Evolutionary conservation across 2,888 invertebrate species (phyloP), one percentile per base, ranked within the genome.

Genomic region (Palloptera scutellata): DNA sequence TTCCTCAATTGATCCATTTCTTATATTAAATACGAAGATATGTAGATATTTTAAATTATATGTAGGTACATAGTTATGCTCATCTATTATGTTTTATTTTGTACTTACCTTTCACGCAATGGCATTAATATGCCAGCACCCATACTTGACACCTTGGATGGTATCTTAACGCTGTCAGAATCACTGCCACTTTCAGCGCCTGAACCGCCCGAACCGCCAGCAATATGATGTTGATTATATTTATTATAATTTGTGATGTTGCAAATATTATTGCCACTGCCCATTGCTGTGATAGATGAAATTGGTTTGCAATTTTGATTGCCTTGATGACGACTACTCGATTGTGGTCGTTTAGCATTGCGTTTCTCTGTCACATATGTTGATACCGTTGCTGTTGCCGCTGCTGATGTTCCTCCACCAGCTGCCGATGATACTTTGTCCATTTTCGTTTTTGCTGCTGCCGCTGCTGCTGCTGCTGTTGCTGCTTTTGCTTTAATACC

Each of bases 121-220:
- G 86, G 86, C 74, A 84, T 77, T 59, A 81, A 74, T 65, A 81
- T 81, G 41, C 76, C 67, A 55, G 72, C 75, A 51, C 78, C 77
- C 77, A 81, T 74, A 80, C 81, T 80, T 66, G 86, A 78, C 66
- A 83, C 81, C 84, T 91, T 92, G 51, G 89, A 86, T 61, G 92
- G 91, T 73, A 91, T 91, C 75, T 89, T 86, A 58, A 89, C 84
- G 78, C 90, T 88, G 78, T 93, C 92, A 1, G 92, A 92, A 78
- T 93, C 92, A 13, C 93, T 93, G 81, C 92, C 92, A 76, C 88
- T 81, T 68, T 81, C 81, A 65, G 81, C 81, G 64, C 81, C 82
- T 59, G 82, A 82, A 61, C 82, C 81, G 57, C 79, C 78, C 68
- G 78, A 78, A 65, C 79, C 79, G 58, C 76, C 74, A 48, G 71